Conservation (phyloP, 2,797 vertebrate species). For the Tiaroga cobitis region DNA sequence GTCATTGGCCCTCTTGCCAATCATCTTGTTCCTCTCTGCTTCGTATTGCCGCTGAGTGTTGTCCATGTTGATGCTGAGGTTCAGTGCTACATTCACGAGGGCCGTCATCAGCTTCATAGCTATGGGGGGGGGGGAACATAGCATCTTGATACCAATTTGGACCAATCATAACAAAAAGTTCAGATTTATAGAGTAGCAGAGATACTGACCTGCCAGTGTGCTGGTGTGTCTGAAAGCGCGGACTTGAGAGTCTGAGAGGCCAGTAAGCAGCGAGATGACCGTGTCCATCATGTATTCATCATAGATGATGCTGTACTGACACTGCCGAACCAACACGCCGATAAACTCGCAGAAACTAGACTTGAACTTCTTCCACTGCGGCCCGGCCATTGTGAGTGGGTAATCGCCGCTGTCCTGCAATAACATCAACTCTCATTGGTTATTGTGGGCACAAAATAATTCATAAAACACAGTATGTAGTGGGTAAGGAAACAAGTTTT, state of each 20-base stretch:
- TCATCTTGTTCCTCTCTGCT: conserved; percentile 96
- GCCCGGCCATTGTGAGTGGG: conserved; percentile 96
- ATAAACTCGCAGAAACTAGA: conserved; percentile 99
- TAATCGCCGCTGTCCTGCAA: conserved; percentile 98
- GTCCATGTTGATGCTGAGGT: conserved; percentile 99
- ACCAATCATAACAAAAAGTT: not conserved
- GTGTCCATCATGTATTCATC: conserved; percentile 99
- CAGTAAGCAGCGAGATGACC: conserved; percentile 98
- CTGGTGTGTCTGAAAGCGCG: conserved; percentile 99
- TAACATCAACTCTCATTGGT: conserved; percentile 33
- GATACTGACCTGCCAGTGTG: conserved; percentile 92
- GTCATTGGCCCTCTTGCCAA: conserved; percentile 97
- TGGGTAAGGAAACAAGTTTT: not conserved
- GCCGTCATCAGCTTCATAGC: conserved; percentile 99
- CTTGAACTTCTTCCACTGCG: conserved; percentile 99
- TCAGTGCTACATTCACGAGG: conserved; percentile 98
- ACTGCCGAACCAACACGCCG: conserved; percentile 95
- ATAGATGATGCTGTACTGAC: conserved; percentile 99
- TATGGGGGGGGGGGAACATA: conserved; percentile 57
- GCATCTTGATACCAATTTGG: not conserved
- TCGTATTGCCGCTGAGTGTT: conserved; percentile 99
- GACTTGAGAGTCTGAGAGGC: conserved; percentile 98
- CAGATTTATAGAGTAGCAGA: not conserved
- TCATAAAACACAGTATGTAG: not conserved
- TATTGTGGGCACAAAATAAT: not conserved